Conservation (phyloP, 2,888 invertebrate species). For the Protodeltote pygarga region DNA sequence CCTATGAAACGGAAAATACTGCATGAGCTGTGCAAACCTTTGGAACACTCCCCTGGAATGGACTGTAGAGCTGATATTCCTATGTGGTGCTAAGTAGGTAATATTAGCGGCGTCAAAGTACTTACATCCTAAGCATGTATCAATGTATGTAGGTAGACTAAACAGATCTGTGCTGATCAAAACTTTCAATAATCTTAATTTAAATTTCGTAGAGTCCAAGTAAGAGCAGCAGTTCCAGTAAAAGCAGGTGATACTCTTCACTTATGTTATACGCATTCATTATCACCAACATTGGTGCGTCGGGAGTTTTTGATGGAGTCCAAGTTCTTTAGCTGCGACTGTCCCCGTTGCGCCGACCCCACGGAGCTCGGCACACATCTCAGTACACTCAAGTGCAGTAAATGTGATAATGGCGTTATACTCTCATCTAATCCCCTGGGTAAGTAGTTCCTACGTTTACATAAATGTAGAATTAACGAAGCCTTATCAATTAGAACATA, state of each 20-base stretch:
- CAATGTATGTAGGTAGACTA: too few relatives aligned
- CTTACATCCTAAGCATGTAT: too few relatives aligned
- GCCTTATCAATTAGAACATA: too few relatives aligned
- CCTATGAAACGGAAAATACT: too few relatives aligned
- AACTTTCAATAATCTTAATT: background rate
- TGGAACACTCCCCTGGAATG: too few relatives aligned
- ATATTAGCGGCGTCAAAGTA: too few relatives aligned
- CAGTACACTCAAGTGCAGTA: constrained; percentile 92
- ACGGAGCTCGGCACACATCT: constrained; percentile 93
- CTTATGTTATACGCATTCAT: constrained; percentile 92
- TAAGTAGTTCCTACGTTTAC: constrained; percentile 70
- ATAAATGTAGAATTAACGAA: too few relatives aligned
- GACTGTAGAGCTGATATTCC: too few relatives aligned
- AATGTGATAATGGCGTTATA: constrained; percentile 91
- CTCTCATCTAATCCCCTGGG: constrained; percentile 89
- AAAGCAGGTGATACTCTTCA: constrained; percentile 89
- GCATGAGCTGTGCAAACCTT: too few relatives aligned
- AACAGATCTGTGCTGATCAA: too few relatives aligned
- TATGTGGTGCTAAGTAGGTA: too few relatives aligned
- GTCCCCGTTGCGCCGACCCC: constrained; percentile 92
- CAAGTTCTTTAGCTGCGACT: constrained; percentile 93
- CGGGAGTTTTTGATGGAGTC: constrained; percentile 90
- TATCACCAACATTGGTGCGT: constrained; percentile 91
- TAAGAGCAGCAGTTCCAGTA: constrained; percentile 90
- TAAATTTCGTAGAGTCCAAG: constrained; percentile 84